phyloP scores from a whole-genome alignment of 2,888 invertebrate species.

The Euplexia lucipara region DNA sequence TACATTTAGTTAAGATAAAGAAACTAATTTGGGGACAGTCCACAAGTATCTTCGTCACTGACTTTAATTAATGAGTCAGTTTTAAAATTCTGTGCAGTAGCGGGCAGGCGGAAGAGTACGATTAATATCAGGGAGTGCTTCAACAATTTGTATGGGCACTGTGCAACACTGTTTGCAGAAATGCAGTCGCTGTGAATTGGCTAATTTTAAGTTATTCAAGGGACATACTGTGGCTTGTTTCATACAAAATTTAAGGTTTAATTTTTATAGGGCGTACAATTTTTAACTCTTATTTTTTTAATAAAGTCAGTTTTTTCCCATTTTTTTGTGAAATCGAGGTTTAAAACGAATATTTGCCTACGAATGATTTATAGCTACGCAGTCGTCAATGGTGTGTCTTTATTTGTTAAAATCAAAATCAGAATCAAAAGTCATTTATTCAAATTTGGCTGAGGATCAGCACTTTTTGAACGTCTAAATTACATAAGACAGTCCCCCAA shows the following conservation, averaged over 20 bases:
- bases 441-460: no score
- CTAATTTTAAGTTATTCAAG: conserved; percentile 9
- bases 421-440: no score
- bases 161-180: conserved; percentile 38
- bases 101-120: conserved; percentile 67
- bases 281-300: neutral
- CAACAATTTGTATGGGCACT: conserved; percentile 62
- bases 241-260: neutral
- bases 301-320: neutral
- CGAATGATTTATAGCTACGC: conserved; percentile 35
- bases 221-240: neutral
- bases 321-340: conserved; percentile 1
- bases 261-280: neutral
- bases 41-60: conserved; percentile 59
- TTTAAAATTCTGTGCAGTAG: conserved; percentile 73
- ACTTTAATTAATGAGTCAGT: conserved; percentile 77
- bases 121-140: conserved; percentile 69
- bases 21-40: conserved; percentile 58
- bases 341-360: conserved; percentile 18
- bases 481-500: no score
- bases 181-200: conserved; percentile 28
- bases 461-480: no score
- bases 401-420: conserved; percentile 50
- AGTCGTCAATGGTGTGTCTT: conserved; percentile 7
- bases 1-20: conserved; percentile 57